Conservation (phyloP, 2,113 vertebrate species). For the Erythrocebus patas region DNA sequence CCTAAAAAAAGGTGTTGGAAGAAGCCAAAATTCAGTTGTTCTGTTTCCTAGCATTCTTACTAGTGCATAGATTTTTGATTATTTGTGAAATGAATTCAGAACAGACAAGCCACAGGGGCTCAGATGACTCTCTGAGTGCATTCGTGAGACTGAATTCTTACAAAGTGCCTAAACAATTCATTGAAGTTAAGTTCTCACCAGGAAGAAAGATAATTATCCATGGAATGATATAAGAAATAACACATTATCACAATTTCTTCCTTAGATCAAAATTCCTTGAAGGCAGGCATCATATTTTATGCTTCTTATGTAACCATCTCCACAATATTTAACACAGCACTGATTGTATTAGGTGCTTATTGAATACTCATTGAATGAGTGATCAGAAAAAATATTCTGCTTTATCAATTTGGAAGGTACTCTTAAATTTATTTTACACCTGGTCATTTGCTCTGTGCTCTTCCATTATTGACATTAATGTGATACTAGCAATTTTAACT, state of each 20-base stretch:
- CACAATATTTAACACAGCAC: neutral
- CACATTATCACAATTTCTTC: neutral
- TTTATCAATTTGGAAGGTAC: neutral
- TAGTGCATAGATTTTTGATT: neutral
- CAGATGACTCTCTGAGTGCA: neutral
- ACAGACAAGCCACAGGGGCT: neutral
- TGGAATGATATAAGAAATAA: neutral
- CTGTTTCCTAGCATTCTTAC: neutral
- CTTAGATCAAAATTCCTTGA: neutral
- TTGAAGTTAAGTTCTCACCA: neutral
- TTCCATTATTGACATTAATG: neutral
- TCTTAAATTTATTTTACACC: neutral
- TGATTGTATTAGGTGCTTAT: neutral
- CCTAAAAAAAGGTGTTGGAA: neutral
- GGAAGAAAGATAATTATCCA: neutral
- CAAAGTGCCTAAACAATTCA: neutral
- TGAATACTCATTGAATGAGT: neutral
- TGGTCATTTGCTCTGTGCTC: neutral
- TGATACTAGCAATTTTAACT: neutral
- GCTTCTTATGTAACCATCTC: neutral
- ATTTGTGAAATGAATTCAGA: constrained; percentile 11
- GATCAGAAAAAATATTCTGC: neutral
- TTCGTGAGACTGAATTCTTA: neutral
- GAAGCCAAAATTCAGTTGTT: neutral
- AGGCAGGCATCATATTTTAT: neutral